Evolutionary conservation across 2,113 vertebrate genomes (phyloP).

Genomic region (Boleophthalmus pectinirostris): DNA sequence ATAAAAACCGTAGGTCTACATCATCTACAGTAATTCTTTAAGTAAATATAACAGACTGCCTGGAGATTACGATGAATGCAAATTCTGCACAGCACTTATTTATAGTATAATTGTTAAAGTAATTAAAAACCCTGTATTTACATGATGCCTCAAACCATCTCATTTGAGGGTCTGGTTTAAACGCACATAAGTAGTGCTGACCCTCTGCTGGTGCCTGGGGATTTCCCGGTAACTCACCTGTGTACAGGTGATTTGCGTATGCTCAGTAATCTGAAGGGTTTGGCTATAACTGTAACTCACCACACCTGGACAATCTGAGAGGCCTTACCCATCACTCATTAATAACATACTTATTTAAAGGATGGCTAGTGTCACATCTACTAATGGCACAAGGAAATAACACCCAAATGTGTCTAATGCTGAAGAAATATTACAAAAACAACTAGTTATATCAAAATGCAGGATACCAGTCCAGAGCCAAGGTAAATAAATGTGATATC

Average conservation of each 20-base stretch:
- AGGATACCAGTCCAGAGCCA: too few species aligned
- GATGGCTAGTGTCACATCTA: neutral
- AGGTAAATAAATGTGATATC: too few species aligned
- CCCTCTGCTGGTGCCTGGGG: conserved; percentile 35
- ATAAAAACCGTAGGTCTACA: conserved; percentile 11
- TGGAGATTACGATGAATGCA: neutral
- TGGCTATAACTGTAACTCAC: conserved; percentile 65
- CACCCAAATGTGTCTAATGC: too few species aligned
- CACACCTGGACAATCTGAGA: conserved; percentile 62
- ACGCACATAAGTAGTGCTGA: conserved; percentile 19
- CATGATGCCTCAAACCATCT: neutral
- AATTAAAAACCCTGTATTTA: neutral
- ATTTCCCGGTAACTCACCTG: conserved; percentile 60
- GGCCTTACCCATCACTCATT: conserved; percentile 26
- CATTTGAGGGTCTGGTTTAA: neutral
- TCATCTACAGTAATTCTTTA: conserved; percentile 6
- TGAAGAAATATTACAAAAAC: neutral
- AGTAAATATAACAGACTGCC: neutral
- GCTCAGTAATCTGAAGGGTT: conserved; percentile 58
- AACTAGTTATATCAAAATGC: too few species aligned
- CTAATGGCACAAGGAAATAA: neutral
- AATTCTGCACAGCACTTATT: neutral
- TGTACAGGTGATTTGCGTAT: conserved; percentile 73
- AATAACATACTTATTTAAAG: conserved; percentile 14
- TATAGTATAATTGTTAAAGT: neutral